Evolutionary conservation across 1,140 invertebrate genomes (phyloP).

Genomic region (Tribolium castaneum): DNA sequence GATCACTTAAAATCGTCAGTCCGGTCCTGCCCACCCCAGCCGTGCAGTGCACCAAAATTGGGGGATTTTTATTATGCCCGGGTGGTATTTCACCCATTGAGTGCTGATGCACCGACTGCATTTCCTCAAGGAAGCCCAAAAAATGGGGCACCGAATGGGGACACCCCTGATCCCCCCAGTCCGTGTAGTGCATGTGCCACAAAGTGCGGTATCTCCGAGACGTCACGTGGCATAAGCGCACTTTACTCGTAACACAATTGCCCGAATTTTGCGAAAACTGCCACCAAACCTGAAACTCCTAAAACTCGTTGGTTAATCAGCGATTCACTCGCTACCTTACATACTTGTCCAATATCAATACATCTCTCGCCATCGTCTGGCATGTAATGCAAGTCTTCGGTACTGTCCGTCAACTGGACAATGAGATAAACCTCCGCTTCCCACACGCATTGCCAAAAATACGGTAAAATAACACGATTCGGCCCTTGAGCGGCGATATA

Average conservation of each 20-base stretch:
- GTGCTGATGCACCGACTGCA: constrained; percentile 83
- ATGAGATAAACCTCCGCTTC: constrained; percentile 84
- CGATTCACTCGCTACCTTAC: neutral
- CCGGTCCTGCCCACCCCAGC: constrained; percentile 79
- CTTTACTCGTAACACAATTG: constrained; percentile 71
- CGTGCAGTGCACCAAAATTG: constrained; percentile 77
- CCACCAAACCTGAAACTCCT: constrained; percentile 77
- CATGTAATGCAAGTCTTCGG: constrained; percentile 72
- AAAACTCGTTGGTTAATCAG: constrained; percentile 39
- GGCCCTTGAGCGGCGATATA: constrained; percentile 88
- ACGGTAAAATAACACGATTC: constrained; percentile 69
- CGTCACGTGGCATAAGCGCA: constrained; percentile 68
- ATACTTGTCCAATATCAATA: constrained; percentile 70
- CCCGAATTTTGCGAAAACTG: constrained; percentile 73
- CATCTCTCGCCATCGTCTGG: constrained; percentile 67
- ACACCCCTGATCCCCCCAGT: constrained; percentile 79
- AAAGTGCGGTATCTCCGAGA: constrained; percentile 72
- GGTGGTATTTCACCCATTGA: constrained; percentile 74
- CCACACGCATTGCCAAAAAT: constrained; percentile 92
- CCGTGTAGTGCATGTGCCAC: constrained; percentile 85
- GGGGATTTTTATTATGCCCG: constrained; percentile 76
- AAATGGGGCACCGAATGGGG: constrained; percentile 60
- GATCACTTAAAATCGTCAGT: constrained; percentile 81
- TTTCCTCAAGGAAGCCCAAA: constrained; percentile 83
- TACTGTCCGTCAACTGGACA: constrained; percentile 79